phyloP scores from a whole-genome alignment of 2,113 vertebrate species.

The Suncus etruscus region DNA sequence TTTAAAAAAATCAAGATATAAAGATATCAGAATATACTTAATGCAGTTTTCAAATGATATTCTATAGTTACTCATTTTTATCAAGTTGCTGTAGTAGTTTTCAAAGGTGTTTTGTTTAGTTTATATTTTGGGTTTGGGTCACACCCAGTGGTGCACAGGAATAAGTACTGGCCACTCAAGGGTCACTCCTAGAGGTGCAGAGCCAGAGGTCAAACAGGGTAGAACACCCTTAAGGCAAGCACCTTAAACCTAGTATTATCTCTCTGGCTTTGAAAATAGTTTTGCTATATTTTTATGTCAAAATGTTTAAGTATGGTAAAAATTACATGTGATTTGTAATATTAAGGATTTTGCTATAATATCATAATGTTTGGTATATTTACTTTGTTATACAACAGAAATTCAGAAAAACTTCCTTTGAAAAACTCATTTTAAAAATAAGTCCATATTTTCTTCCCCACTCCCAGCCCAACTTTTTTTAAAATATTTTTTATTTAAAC shows the following conservation, averaged over 20 bases:
- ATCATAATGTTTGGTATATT: not conserved
- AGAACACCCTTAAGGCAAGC: not conserved
- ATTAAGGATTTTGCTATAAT: not conserved
- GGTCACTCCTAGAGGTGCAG: not conserved
- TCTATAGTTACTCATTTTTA: slow-evolving; percentile 37
- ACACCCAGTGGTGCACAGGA: not conserved
- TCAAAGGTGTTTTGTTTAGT: not conserved
- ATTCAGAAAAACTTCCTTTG: slow-evolving; percentile 39
- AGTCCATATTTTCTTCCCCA: not conserved
- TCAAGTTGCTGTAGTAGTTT: not conserved
- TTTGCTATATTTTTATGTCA: slow-evolving; percentile 18
- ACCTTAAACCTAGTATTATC: no score
- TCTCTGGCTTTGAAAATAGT: not conserved
- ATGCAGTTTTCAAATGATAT: not conserved
- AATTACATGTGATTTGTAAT: not conserved
- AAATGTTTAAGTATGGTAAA: not conserved
- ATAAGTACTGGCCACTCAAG: not conserved
- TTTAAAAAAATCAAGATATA: slow-evolving; percentile 7
- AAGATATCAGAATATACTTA: not conserved
- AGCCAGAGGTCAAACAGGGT: not conserved
- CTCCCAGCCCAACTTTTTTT: not conserved
- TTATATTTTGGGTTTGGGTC: not conserved
- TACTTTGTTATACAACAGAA: not conserved
- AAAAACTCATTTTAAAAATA: slow-evolving; percentile 38
- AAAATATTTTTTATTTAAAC: not conserved